Base-by-base conservation (phyloP, 2,797 vertebrate genomes). In the Limnodromus scolopaceus region DNA sequence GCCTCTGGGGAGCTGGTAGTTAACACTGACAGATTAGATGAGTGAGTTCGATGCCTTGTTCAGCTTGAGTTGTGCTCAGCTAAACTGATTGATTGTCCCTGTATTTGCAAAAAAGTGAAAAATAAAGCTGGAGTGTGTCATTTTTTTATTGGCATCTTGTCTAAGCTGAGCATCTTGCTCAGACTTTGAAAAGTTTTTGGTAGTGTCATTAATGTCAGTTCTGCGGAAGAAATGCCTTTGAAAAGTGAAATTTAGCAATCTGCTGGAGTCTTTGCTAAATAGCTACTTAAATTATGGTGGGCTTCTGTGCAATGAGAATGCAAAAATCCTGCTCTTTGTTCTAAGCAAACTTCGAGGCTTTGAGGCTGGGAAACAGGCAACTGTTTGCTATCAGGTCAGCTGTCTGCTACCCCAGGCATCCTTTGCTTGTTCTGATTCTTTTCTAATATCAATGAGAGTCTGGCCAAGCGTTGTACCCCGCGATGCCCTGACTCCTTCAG, bases 141-240 rank as follows among this genome's bases (percentile, higher is more conserved):
- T 76, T 70, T 95, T 91, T 76, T 90, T 90, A 41, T 66, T 93
- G 90, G 63, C 86, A 64, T 84, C 83, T 94, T 87, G 58, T 88
- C 69, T 94, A 91, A 95, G 83, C 58, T 88, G 58, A 87, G 80
- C 76, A 55, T 93, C 54, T 91, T 96, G 78, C 88, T 94, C 80
- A 86, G 82, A 45, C 74, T 93, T 93, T 23, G 61, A 18, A 82
- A 90, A 92, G 51, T 74, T 89, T 93, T 87, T 0, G 0, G 46
- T 92, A 89, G 25, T 64, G 28, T 88, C 63, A 6, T 77, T 91
- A 76, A 49, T 38, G 85, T 92, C 93, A 93, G 71, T 55, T 34
- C 51, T 64, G 48, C 55, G 25, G 46, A 81, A 93, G n/a, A 92
- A 93, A 61, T 70, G 80, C 38, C 39, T 95, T 93, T 96, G 85